A percentile compares a stretch with the other conserved stretches of the same genome.
phyloP scores from a whole-genome alignment of 2,113 vertebrate genomes.

The Fulica atra region DNA sequence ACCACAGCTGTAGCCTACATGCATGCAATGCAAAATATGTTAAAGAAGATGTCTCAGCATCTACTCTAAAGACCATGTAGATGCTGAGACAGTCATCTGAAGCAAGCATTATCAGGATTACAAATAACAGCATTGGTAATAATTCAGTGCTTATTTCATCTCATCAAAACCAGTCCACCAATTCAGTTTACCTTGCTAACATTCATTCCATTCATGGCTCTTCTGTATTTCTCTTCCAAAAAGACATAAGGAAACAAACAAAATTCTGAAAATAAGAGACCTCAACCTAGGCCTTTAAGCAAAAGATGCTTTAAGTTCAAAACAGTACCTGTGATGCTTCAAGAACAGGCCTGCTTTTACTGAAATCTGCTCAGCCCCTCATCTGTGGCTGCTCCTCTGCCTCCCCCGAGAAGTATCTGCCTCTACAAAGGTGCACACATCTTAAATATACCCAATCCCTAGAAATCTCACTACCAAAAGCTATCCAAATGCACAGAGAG shows the following conservation, averaged over 20 bases:
- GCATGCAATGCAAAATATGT: neutral
- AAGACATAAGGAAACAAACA: neutral
- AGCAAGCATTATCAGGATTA: neutral
- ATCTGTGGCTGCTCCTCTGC: neutral
- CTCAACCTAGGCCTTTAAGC: neutral
- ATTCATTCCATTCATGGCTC: neutral
- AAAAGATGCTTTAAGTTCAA: neutral
- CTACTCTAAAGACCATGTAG: neutral
- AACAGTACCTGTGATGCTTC: neutral
- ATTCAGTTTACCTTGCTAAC: neutral
- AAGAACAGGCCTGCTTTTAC: neutral
- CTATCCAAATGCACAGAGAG: neutral
- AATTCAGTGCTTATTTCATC: neutral
- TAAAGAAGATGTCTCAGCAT: neutral
- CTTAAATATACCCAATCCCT: neutral
- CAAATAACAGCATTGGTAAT: neutral
- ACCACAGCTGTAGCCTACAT: neutral
- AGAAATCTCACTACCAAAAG: neutral
- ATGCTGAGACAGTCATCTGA: neutral
- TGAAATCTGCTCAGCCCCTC: neutral
- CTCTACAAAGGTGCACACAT: neutral
- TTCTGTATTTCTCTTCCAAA: neutral
- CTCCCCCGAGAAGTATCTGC: fast-evolving
- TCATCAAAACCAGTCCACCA: fast-evolving
- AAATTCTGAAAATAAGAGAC: neutral